A percentile compares a stretch with the other conserved stretches of the same genome.
Conservation (phyloP, 2,888 invertebrate genomes). For the Amblyjoppa fuscipennis region DNA sequence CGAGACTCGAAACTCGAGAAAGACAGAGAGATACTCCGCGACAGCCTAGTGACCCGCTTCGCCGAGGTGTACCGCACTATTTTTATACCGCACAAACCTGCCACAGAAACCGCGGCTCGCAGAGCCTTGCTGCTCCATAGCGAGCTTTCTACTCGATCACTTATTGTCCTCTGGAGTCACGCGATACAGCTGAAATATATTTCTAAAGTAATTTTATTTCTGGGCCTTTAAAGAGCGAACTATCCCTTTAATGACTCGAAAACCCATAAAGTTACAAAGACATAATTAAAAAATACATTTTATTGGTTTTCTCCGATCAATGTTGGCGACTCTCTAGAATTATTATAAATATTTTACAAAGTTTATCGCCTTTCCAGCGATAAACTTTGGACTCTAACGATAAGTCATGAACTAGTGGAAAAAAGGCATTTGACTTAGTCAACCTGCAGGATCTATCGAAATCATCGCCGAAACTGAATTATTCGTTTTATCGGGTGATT, state of each 20-base stretch:
- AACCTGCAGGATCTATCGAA: background rate
- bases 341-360: background rate
- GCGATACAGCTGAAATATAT: background rate
- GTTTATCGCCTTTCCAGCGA: background rate
- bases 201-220: background rate
- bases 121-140: conserved; percentile 75
- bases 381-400: background rate
- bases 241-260: background rate
- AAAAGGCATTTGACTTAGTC: background rate
- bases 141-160: conserved; percentile 29
- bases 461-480: background rate
- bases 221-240: background rate
- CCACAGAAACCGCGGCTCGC: conserved; percentile 74
- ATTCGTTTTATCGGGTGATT: background rate
- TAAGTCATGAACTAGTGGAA: background rate
- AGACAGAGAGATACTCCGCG: conserved; percentile 70
- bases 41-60: conserved; percentile 84
- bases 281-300: background rate
- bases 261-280: background rate
- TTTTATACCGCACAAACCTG: conserved; percentile 80
- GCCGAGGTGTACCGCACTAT: conserved; percentile 82
- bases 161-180: conserved; percentile 25
- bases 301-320: background rate
- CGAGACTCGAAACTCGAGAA: conserved; percentile 74
- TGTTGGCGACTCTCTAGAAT: background rate